phyloP scores from a whole-genome alignment of 2,797 vertebrate species.

The Xerus rutilus region DNA sequence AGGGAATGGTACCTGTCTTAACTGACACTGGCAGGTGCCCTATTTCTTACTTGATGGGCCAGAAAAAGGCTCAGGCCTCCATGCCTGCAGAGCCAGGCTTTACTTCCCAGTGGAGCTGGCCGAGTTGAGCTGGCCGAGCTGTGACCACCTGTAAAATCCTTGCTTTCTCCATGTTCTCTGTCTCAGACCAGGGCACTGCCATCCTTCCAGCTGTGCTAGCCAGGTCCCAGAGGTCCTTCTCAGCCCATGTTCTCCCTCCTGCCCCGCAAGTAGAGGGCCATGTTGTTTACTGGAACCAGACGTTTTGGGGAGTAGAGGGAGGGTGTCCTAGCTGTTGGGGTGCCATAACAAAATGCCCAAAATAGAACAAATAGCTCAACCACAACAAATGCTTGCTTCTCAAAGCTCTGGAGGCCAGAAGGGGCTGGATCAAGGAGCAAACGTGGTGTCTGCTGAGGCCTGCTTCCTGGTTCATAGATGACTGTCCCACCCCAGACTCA shows the following conservation, averaged over 20 bases:
- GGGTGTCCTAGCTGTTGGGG: not conserved
- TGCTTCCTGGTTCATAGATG: not conserved
- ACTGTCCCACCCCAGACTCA: too few species aligned
- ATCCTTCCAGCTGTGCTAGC: not conserved
- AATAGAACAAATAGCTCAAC: not conserved
- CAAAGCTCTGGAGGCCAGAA: not conserved
- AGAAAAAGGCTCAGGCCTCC: not conserved
- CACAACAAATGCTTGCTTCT: not conserved
- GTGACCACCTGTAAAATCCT: accelerated
- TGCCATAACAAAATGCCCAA: not conserved
- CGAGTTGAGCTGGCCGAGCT: accelerated
- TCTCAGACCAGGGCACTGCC: not conserved
- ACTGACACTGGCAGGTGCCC: accelerated
- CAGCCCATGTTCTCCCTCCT: too few species aligned
- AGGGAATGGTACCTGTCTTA: not conserved
- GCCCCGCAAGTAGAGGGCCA: not conserved
- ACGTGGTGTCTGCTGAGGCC: too few species aligned
- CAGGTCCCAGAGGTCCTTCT: not conserved
- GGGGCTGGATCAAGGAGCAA: not conserved
- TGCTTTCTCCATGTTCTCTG: accelerated
- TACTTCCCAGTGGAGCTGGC: accelerated
- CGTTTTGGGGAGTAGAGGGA: too few species aligned
- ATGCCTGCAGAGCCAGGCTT: not conserved
- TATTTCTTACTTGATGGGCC: accelerated
- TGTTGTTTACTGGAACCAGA: not conserved